These are phyloP conservation scores for Melanotus villosus DNA, from an alignment of 2,888 invertebrate genomes.

Conservation along the genomic window DNA sequence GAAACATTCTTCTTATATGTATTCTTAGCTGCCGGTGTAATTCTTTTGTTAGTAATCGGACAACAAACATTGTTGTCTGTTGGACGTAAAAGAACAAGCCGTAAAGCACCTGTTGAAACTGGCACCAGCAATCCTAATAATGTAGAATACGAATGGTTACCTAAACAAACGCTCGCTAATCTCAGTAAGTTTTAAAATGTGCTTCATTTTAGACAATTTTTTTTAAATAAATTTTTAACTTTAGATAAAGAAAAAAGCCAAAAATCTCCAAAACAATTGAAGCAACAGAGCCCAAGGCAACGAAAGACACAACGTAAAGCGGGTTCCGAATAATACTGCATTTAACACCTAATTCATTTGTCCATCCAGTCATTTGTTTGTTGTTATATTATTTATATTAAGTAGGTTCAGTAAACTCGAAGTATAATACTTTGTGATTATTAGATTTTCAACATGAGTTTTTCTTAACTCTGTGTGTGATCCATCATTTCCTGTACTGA, in stretches of 20 bases:
- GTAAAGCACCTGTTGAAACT: conserved; percentile 82
- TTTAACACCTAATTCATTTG: conserved; percentile 30
- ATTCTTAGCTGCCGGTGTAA: conserved; percentile 91
- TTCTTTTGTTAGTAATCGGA: conserved; percentile 88
- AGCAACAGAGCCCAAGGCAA: conserved; percentile 81
- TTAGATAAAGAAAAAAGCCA: conserved; percentile 68
- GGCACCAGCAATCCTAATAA: conserved; percentile 91
- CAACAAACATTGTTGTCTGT: conserved; percentile 91
- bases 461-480: conserved; percentile 35
- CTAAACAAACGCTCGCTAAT: conserved; percentile 88
- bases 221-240: conserved; percentile 28
- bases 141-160: conserved; percentile 99
- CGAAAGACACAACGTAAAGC: conserved; percentile 83
- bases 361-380: conserved; percentile 43
- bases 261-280: conserved; percentile 79
- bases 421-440: not conserved
- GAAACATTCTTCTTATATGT: conserved; percentile 99
- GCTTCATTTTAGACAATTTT: not conserved
- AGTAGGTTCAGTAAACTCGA: not conserved
- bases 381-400: conserved; percentile 42
- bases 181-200: conserved; percentile 77
- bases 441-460: not conserved
- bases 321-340: conserved; percentile 70
- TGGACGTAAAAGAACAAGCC: conserved; percentile 79
- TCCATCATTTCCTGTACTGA: conserved; percentile 27